Evolutionary conservation across 2,113 vertebrate species (phyloP).

Genomic region (Platichthys stellatus): DNA sequence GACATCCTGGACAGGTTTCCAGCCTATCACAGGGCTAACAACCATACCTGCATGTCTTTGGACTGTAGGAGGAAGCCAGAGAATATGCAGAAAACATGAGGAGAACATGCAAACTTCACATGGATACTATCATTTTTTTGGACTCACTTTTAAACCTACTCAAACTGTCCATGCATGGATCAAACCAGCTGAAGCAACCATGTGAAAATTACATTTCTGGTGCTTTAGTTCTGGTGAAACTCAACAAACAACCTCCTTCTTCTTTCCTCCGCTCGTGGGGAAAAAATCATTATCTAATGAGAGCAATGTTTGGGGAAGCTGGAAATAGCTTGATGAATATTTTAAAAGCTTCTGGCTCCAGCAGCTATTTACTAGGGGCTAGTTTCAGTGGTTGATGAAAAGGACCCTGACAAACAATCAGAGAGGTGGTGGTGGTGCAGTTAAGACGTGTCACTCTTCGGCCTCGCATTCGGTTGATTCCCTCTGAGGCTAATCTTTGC

Average conservation of each 20-base stretch:
- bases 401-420: conserved; percentile 27
- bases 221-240: conserved; percentile 38
- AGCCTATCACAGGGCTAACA: too few species aligned
- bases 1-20: too few species aligned
- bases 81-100: too few species aligned
- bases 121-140: too few species aligned
- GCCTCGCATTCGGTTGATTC: conserved; percentile 56
- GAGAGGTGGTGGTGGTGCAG: background rate
- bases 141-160: too few species aligned
- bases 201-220: too few species aligned
- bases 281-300: conserved; percentile 66
- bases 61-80: too few species aligned
- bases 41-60: too few species aligned
- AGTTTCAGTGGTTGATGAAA: conserved; percentile 26
- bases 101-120: too few species aligned
- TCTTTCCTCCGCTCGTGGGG: conserved; percentile 2
- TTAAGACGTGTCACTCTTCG: conserved; percentile 27
- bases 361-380: conserved; percentile 57
- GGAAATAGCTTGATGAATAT: conserved; percentile 69
- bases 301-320: conserved; percentile 59
- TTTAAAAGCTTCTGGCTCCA: conserved; percentile 57
- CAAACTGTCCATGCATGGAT: background rate
- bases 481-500: conserved; percentile 65
- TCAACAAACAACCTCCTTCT: conserved; percentile 43
- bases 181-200: background rate